phyloP scores from a whole-genome alignment of 2,113 vertebrate genomes.

The Dicaeum eximium region DNA sequence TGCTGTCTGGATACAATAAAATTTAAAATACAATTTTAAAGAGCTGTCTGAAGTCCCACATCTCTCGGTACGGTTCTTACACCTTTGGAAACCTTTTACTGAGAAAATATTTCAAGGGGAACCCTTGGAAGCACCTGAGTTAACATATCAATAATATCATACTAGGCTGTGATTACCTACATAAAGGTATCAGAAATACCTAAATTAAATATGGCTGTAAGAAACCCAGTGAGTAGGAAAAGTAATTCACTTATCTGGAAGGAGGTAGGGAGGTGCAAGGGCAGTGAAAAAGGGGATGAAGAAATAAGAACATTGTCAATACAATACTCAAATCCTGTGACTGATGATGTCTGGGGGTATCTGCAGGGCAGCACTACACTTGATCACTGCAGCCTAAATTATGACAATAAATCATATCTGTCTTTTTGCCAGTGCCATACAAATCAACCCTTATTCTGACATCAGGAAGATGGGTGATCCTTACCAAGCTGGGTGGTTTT shows the following conservation, averaged over 20 bases:
- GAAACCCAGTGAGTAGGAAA: not conserved
- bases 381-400: not conserved
- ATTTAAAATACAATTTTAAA: no score
- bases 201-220: not conserved
- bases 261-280: not conserved
- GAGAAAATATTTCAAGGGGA: not conserved
- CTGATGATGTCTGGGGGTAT: not conserved
- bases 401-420: not conserved
- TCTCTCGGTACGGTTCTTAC: no score
- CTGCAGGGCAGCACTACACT: not conserved
- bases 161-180: not conserved
- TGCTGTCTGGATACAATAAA: no score
- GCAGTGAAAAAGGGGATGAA: not conserved
- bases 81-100: not conserved
- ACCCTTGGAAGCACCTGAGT: not conserved
- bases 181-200: not conserved
- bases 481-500: not conserved
- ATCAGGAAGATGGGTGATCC: not conserved
- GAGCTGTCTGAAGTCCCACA: no score
- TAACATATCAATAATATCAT: not conserved
- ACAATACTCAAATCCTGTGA: fast-evolving
- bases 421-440: not conserved
- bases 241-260: not conserved
- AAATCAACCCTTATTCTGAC: not conserved
- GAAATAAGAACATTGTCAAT: not conserved